Evolutionary conservation across 2,113 vertebrate species (phyloP), one percentile per base, ranked within the genome.

Genomic region (Epinephelus lanceolatus): DNA sequence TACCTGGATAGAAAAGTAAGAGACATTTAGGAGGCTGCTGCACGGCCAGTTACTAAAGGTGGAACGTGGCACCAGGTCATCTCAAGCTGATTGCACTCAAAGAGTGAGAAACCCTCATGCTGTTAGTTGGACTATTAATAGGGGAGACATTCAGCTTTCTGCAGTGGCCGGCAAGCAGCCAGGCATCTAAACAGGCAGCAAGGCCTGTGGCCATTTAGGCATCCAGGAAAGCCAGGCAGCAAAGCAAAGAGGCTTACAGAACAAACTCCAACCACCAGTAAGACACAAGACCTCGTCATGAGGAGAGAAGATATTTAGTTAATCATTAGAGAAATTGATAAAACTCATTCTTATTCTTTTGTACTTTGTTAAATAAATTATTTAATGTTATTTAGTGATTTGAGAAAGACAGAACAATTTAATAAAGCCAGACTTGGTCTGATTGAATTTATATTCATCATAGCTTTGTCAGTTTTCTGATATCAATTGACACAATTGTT

Each of bases 81-180:
- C 61, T 86, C 83, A 80, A 80, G 84, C 87, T 89, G 84, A 59
- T 78, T 51, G 65, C 17, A 47, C 83, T 86, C 81, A 86, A 78
- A 88, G 62, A 71, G 81, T 69, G 80, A 76, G 66, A 84, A 45
- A 83, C 74, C 62, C 47, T 84, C 88, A 84, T 70, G 88, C 86
- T 89, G 90, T 72, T 86, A 63, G 59, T 57, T 60, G 78, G 71
- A 66, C 88, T 93, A 91, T 90, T 85, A 85, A 91, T 93, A 93
- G 83, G 70, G 18, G 74, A 77, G 65, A 72, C 73, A 78, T 78
- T 87, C 45, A 75, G 78, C 71, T 81, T 82, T 83, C 84, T 73
- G 70, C 81, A 76, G 88, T 69, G 55, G 67, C 62, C 59, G 25
- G 56, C 63, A 84, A 71, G 69, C 68, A 73, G 65, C 71, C 61